A percentile compares a stretch with the other conserved stretches of the same genome.
phyloP scores from a whole-genome alignment of 2,888 invertebrate genomes.

The Kuschelorhynchus macadamiae region DNA sequence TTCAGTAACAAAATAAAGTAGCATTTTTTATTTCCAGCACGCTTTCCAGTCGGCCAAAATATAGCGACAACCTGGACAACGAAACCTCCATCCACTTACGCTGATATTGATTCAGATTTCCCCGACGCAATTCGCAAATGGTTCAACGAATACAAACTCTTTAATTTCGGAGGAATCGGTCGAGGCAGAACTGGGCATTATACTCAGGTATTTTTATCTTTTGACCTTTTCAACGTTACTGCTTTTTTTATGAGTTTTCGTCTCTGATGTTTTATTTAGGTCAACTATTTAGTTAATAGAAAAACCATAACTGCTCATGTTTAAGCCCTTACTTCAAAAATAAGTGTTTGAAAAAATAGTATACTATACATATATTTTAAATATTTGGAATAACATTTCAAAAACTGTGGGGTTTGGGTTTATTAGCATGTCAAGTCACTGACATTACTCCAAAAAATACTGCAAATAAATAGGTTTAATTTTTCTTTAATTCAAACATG shows the following conservation, averaged over 20 bases:
- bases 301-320: no score
- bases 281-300: no score
- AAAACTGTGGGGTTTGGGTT: no score
- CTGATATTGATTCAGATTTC: constrained; percentile 80
- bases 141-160: constrained; percentile 83
- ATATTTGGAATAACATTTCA: no score
- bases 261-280: no score
- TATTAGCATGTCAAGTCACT: no score
- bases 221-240: neutral
- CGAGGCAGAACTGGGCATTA: constrained; percentile 85
- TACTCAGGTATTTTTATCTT: constrained; percentile 77
- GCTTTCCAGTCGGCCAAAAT: constrained; percentile 90
- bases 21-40: constrained; percentile 68
- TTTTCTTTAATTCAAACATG: no score
- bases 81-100: constrained; percentile 71
- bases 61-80: constrained; percentile 88
- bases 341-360: no score
- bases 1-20: neutral
- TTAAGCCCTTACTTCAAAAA: no score
- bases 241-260: constrained; percentile 3
- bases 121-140: constrained; percentile 80
- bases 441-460: no score
- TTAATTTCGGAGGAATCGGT: constrained; percentile 69
- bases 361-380: no score
- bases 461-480: no score